Evolutionary conservation across 2,113 vertebrate species (phyloP).

Genomic region (Ammodytes dubius): DNA sequence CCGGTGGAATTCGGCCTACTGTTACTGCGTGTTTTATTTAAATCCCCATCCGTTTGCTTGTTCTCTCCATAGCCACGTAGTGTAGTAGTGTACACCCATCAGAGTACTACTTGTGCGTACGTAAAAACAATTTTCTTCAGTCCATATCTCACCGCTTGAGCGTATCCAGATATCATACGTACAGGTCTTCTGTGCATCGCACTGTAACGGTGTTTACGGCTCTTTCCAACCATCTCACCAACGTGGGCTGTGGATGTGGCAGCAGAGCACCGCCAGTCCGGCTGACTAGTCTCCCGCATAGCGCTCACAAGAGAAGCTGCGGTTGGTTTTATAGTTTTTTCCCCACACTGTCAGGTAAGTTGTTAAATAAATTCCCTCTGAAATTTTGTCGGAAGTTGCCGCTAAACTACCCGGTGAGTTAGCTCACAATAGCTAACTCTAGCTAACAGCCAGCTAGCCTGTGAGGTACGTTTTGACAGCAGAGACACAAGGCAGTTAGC

Average conservation of each 20-base stretch:
- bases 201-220: too few species aligned
- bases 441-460: slow-evolving; percentile 56
- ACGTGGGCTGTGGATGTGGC: slow-evolving; percentile 81
- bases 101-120: slow-evolving; percentile 12
- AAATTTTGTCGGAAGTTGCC: neutral
- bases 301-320: neutral
- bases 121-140: neutral
- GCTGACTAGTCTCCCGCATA: slow-evolving; percentile 47
- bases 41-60: neutral
- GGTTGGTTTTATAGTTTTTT: neutral
- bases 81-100: neutral
- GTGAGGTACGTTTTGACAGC: slow-evolving; percentile 15
- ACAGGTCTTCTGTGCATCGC: slow-evolving; percentile 43
- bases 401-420: neutral
- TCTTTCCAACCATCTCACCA: slow-evolving; percentile 26
- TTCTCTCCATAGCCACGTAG: neutral
- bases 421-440: slow-evolving; percentile 44
- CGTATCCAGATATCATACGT: slow-evolving; percentile 6
- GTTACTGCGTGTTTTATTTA: neutral
- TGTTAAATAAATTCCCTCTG: rapidly evolving
- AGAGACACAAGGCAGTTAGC: neutral
- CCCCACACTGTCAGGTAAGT: slow-evolving; percentile 36
- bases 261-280: slow-evolving; percentile 7
- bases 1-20: too few species aligned
- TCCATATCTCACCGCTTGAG: too few species aligned